Percentiles rank a stretch among this genome's conserved stretches.
phyloP scores from a whole-genome alignment of 1,140 invertebrate species.

The Heliconius himera region DNA sequence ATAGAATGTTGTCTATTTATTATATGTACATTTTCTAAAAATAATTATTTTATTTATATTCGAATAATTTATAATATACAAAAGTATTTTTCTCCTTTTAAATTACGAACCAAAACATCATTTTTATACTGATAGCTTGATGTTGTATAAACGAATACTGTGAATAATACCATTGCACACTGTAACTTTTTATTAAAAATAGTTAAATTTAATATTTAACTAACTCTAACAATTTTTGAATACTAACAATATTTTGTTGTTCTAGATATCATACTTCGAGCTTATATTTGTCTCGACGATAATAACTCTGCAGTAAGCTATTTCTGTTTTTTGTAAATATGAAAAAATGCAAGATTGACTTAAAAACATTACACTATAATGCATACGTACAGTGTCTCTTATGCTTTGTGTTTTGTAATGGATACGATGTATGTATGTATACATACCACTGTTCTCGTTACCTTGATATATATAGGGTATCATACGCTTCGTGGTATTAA shows the following conservation, averaged over 20 bases:
- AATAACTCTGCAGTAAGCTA: too few relatives aligned
- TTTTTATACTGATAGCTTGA: background rate
- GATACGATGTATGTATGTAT: background rate
- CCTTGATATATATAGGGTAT: background rate
- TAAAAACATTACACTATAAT: background rate
- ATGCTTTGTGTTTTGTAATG: background rate
- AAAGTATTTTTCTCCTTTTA: too few relatives aligned
- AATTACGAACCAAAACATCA: background rate
- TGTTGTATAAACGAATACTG: background rate
- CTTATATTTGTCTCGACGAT: too few relatives aligned
- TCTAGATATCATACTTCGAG: background rate
- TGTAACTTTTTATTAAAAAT: background rate
- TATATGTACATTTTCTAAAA: too few relatives aligned
- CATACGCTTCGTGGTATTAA: constrained; percentile 4
- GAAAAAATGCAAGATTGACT: background rate
- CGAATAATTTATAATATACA: too few relatives aligned
- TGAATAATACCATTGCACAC: background rate
- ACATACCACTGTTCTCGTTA: background rate
- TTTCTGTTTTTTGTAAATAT: background rate
- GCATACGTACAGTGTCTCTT: background rate
- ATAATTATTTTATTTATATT: background rate
- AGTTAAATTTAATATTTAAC: background rate
- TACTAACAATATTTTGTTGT: too few relatives aligned
- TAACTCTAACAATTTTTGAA: background rate
- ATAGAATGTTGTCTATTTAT: too few relatives aligned